These are phyloP conservation scores for Drosophila macrospina DNA, from an alignment of 2,888 invertebrate genomes.

Conservation along the genomic window DNA sequence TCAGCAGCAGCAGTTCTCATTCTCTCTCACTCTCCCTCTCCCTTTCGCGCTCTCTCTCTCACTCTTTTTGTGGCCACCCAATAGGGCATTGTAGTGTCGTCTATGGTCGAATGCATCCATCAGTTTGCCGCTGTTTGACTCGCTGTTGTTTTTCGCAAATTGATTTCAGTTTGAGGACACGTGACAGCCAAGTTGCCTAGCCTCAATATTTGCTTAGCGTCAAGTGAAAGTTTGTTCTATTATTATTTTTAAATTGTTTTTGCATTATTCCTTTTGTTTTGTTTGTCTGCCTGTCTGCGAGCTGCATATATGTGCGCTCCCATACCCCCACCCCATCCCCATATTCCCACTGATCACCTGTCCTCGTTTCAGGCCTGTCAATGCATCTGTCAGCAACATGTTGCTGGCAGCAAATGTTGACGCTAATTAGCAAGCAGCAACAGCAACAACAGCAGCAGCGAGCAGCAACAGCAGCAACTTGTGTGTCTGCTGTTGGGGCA, in stretches of 20 bases:
- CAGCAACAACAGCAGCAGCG: slow-evolving; percentile 40
- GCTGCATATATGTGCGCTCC: background rate
- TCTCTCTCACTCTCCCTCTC: background rate
- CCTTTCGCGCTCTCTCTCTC: background rate
- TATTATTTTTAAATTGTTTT: slow-evolving; percentile 4
- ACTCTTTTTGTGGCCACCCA: background rate
- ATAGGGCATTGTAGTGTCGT: background rate
- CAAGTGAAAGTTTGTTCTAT: slow-evolving; percentile 66
- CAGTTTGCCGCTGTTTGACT: slow-evolving; percentile 16
- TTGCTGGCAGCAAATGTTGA: slow-evolving; percentile 78
- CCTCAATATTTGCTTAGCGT: slow-evolving; percentile 68
- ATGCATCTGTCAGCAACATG: slow-evolving; percentile 73
- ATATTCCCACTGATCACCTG: too few relatives aligned
- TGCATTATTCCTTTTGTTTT: background rate
- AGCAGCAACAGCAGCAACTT: slow-evolving; percentile 55
- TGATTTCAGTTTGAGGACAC: slow-evolving; percentile 70
- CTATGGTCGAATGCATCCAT: background rate
- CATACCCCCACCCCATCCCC: background rate
- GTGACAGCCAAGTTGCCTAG: slow-evolving; percentile 58
- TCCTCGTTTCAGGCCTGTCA: slow-evolving; percentile 43
- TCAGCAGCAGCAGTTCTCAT: background rate
- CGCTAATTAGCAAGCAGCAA: slow-evolving; percentile 84
- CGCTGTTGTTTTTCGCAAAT: slow-evolving; percentile 51
- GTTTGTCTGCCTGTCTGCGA: slow-evolving; percentile 18
- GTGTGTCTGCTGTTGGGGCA: slow-evolving; percentile 42